Evolutionary conservation across 2,113 vertebrate species (phyloP).

Genomic region (Tetraodon nigroviridis): DNA sequence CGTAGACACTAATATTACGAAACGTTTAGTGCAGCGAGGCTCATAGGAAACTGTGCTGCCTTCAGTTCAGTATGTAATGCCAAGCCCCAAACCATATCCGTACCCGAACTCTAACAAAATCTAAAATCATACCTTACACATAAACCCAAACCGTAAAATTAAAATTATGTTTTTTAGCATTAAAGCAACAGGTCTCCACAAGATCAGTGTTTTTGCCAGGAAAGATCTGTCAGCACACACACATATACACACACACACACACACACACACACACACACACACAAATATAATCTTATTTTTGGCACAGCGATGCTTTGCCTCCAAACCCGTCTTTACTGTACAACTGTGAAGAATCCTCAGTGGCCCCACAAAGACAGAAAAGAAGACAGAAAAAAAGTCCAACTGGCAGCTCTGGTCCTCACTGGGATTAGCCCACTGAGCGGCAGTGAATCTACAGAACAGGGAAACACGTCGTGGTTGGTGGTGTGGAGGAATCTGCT

Average conservation of each 20-base stretch:
- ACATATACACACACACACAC: slow-evolving; percentile 17
- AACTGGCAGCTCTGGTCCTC: slow-evolving; percentile 75
- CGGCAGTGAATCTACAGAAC: slow-evolving; percentile 86
- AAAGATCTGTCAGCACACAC: background rate
- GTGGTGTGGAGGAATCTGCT: slow-evolving; percentile 75
- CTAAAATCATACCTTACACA: too few species aligned
- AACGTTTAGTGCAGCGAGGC: background rate
- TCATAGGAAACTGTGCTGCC: too few species aligned
- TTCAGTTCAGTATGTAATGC: too few species aligned
- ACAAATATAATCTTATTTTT: slow-evolving; percentile 70
- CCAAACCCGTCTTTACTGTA: slow-evolving; percentile 73
- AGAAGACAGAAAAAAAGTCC: slow-evolving; percentile 72
- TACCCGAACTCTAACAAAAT: too few species aligned
- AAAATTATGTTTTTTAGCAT: too few species aligned
- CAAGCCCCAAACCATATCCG: too few species aligned
- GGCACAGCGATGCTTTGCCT: slow-evolving; percentile 66
- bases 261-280: slow-evolving; percentile 23
- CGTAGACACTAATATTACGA: background rate
- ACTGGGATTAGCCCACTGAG: slow-evolving; percentile 80
- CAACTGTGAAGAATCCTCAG: slow-evolving; percentile 80
- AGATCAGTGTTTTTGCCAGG: too few species aligned
- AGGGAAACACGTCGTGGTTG: slow-evolving; percentile 77
- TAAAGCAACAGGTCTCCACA: too few species aligned
- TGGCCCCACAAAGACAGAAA: slow-evolving; percentile 76
- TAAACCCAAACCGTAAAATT: too few species aligned